phyloP scores from a whole-genome alignment of 2,113 vertebrate species.

The Xenus cinereus region DNA sequence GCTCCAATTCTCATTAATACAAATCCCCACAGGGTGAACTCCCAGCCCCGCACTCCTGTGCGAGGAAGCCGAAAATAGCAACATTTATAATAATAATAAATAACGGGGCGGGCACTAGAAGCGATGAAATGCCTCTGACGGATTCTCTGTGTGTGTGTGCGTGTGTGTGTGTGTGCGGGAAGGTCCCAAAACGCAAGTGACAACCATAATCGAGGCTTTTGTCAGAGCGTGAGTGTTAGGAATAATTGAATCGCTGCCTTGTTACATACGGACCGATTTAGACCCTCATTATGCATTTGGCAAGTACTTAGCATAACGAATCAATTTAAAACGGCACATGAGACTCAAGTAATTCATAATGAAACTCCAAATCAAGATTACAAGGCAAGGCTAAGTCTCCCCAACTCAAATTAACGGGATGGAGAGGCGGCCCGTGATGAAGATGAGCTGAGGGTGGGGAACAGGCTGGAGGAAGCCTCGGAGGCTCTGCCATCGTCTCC shows the following conservation, averaged over 20 bases:
- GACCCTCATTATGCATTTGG: conserved; percentile 36
- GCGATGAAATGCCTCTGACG: not conserved
- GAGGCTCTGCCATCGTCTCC: not conserved
- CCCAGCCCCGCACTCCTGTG: not conserved
- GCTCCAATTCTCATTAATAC: conserved; percentile 46
- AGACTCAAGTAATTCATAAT: not conserved
- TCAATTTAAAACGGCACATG: conserved; percentile 13
- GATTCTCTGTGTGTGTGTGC: not conserved
- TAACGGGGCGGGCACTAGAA: not conserved
- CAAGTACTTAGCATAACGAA: conserved; percentile 50
- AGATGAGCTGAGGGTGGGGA: not conserved
- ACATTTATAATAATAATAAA: conserved; percentile 14
- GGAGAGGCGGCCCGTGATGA: not conserved
- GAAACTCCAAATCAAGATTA: conserved; percentile 36
- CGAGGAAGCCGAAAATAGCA: conserved; percentile 31
- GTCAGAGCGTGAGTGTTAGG: not conserved
- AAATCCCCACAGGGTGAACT: not conserved
- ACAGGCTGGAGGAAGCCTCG: not conserved
- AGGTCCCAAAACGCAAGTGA: conserved; percentile 28
- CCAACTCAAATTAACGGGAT: not conserved
- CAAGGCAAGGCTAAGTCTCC: not conserved
- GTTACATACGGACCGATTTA: not conserved
- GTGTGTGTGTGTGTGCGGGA: not conserved
- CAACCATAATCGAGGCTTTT: conserved; percentile 21
- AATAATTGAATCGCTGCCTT: conserved; percentile 37